Evolutionary conservation across 2,888 invertebrate species (phyloP), one percentile per base, ranked within the genome.

Genomic region (Tenthredo scrophulariae): DNA sequence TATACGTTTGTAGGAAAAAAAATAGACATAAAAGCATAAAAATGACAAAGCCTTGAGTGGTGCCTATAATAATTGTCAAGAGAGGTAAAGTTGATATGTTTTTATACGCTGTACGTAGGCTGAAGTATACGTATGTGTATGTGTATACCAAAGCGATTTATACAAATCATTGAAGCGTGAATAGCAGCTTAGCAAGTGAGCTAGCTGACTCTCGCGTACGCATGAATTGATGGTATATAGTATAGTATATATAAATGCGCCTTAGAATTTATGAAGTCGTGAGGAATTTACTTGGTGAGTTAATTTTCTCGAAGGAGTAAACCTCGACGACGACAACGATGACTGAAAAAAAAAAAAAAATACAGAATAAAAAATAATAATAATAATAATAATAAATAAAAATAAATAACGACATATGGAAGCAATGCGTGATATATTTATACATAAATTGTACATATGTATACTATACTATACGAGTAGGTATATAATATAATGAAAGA

Each of bases 221-320:
- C 54, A 54, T n/a, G 54, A 54, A 54, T 54, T 54, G n/a, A 54
- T 54, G 54, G n/a, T n/a, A 26, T 29, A 37, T n/a, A n/a, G n/a
- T n/a, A n/a, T n/a, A n/a, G n/a, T n/a, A n/a, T 37, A 37, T 37
- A 62, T 62, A 62, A 29, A 26, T 62, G 26, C 26, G 62, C 13
- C 62, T 26, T 4, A 22, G 22, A 62, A 62, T 62, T 26, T 62
- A 62, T 62, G 26, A 29, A 62, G 26, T 29, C 62, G 13, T 13
- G 13, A 9, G 46, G 46, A 75, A 22, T 46, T 46, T 15, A 75
- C 46, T 46, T 54, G 54, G 75, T 22, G 46, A 75, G 75, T 75
- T 46, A 75, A 75, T 75, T 75, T 75, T 75, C 75, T 26, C 6
- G 26, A 46, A n/a, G 15, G 4, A 10, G n/a, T n/a, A 43, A 75